Evolutionary conservation across 2,113 vertebrate genomes (phyloP).

Genomic region (Proterorhinus semilunaris): DNA sequence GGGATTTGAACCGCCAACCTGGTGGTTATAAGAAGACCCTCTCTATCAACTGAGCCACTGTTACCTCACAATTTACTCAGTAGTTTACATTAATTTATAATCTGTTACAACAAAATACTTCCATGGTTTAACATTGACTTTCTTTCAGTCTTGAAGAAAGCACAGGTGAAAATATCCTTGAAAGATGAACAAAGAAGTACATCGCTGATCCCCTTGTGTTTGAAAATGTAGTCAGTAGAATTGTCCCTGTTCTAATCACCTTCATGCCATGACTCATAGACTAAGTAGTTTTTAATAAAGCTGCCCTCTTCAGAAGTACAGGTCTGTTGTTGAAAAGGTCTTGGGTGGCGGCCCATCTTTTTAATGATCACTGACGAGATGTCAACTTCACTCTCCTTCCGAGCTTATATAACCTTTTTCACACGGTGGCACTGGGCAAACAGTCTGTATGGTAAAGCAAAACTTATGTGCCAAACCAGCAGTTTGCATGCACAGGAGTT

Average conservation of each 20-base stretch:
- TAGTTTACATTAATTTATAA: too few species aligned
- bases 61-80: too few species aligned
- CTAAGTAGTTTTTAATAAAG: background rate
- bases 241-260: background rate
- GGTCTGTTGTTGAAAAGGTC: conserved; percentile 13
- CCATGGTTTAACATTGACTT: too few species aligned
- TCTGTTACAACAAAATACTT: too few species aligned
- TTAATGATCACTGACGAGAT: conserved; percentile 31
- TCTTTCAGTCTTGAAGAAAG: too few species aligned
- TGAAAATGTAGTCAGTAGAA: background rate
- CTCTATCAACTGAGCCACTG: too few species aligned
- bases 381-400: conserved; percentile 20
- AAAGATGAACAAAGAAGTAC: background rate
- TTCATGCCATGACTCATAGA: background rate
- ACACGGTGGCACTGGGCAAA: background rate
- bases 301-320: background rate
- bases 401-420: conserved; percentile 7
- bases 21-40: too few species aligned
- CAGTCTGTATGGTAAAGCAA: background rate
- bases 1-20: too few species aligned
- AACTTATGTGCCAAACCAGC: too few species aligned
- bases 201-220: background rate
- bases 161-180: too few species aligned
- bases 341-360: conserved; percentile 3
- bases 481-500: too few species aligned